Evolutionary conservation across 2,888 invertebrate species (phyloP), one percentile per base, ranked within the genome.

Genomic region (Eledone cirrhosa): DNA sequence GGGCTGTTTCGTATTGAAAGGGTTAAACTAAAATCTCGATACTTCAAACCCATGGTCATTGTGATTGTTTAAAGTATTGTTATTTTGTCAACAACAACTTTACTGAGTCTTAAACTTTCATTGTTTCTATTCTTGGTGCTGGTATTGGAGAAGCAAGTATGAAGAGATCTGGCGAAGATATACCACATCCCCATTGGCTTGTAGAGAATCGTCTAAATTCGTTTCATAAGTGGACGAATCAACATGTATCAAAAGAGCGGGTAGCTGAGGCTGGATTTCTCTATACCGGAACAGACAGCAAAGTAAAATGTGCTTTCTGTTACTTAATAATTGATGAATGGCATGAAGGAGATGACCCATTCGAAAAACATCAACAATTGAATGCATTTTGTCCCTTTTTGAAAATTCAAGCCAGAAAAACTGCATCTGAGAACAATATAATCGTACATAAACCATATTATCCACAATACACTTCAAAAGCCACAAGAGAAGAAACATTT

Each of bases 291-390:
- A n/a, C 29, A 33, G 22, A 14, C 3, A 41, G 41, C 33, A 72
- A n/a, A 33, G 72, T 72, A 22, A 72, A 72, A n/a, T 72, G 72
- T 72, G 72, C 31, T 72, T 72, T 41, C 22, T 72, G 72, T 22
- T 72, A 72, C 22, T 72, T 72, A 41, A 72, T 41, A 11, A 33
- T 72, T 2, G 72, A 72, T 33, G 8, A 72, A 13, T 72, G 72
- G 72, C 0, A n/a, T 1, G 4, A 2, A 3, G 72, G 72, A 0
- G 72, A 72, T 5, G 33, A 22, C 29, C 72, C 72, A 3, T n/a
- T 72, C 13, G 22, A 33, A 22, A 72, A 72, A 72, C 72, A 72
- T 22, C 1, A n/a, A 7, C 1, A 22, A 7, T 22, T 72, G 33
- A 41, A 33, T 8, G 33, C 72, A 13, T 22, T 41, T 22, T 72